Evolutionary conservation across 2,797 vertebrate species (phyloP), one percentile per base, ranked within the genome.

Genomic region (Coregonus ussuriensis): DNA sequence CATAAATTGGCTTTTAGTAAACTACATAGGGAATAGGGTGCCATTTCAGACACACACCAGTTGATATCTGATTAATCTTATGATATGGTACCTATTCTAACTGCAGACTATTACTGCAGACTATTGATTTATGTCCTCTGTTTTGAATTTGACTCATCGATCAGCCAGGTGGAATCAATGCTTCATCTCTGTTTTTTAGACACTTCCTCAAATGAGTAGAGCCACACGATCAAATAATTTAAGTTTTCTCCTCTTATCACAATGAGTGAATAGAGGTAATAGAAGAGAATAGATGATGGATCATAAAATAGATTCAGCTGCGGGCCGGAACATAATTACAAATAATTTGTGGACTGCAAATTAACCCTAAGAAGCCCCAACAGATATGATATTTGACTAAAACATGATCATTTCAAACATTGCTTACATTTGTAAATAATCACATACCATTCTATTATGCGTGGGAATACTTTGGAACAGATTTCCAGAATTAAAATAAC

Each of bases 141-240:
- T 66, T 72, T 76, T 84, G 85, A 85, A 59, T 59, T 81, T 6
- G 29, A 51, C 37, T 79, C 84, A 90, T 91, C 83, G 87, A 93
- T 91, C 65, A 75, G 78, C 80, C 84, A 87, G 90, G 90, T 91
- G 88, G 84, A 88, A 91, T 93, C 91, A 77, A 91, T 91, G 89
- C 87, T 88, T 91, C 87, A 91, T 92, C 88, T 88, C 81, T 79
- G 86, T 83, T 85, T 89, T 91, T 93, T 86, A 86, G 90, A 89
- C 6, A 62, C 90, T 87, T 92, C 86, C 85, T 90, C 76, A 87
- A 89, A 90, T 86, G 86, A 89, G 87, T 81, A 66, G 82, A 77
- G 37, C 73, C 88, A 87, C 87, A 88, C 91, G 90, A 90, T 90
- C 74, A 53, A 66, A 76, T 84, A 74, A 81, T 90, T 91, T 91